Percentiles rank a stretch among this genome's conserved stretches.
Evolutionary conservation across 2,888 invertebrate genomes (phyloP).

Genomic region (Meteorus cinctellus): DNA sequence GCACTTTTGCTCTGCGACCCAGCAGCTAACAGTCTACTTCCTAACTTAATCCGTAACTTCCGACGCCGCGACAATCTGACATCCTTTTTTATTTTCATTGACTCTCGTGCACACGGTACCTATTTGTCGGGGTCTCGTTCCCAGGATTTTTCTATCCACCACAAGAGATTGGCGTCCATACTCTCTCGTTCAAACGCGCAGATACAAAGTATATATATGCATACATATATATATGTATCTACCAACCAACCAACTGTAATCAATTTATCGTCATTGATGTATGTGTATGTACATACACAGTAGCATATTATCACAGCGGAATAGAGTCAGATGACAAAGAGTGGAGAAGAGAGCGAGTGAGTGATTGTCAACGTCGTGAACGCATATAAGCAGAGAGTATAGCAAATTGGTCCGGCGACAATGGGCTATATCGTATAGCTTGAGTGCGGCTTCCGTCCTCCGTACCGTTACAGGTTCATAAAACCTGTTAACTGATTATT

Average conservation of each 20-base stretch:
- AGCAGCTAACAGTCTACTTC: slow-evolving; percentile 73
- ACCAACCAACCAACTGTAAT: slow-evolving; percentile 63
- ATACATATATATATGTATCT: neutral
- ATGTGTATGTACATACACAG: slow-evolving; percentile 16
- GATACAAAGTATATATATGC: slow-evolving; percentile 7
- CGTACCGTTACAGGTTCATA: slow-evolving; percentile 70
- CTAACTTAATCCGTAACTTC: slow-evolving; percentile 74
- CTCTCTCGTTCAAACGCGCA: slow-evolving; percentile 16
- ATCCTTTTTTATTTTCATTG: slow-evolving; percentile 74
- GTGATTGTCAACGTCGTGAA: slow-evolving; percentile 42
- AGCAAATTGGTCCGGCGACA: slow-evolving; percentile 58
- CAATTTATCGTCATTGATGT: slow-evolving; percentile 70
- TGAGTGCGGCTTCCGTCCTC: slow-evolving; percentile 71
- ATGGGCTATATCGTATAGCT: slow-evolving; percentile 56
- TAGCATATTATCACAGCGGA: neutral
- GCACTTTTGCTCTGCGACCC: slow-evolving; percentile 56
- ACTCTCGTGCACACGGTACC: slow-evolving; percentile 55
- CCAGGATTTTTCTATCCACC: slow-evolving; percentile 73
- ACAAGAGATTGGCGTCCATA: slow-evolving; percentile 48
- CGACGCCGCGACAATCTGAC: slow-evolving; percentile 74
- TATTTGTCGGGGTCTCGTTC: slow-evolving; percentile 70
- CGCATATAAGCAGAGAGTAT: slow-evolving; percentile 40
- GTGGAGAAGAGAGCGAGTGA: slow-evolving; percentile 45
- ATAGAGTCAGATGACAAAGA: neutral
- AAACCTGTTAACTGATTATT: slow-evolving; percentile 70